Conservation (phyloP, 1,140 invertebrate genomes). For the Cheumatopsyche charites region DNA sequence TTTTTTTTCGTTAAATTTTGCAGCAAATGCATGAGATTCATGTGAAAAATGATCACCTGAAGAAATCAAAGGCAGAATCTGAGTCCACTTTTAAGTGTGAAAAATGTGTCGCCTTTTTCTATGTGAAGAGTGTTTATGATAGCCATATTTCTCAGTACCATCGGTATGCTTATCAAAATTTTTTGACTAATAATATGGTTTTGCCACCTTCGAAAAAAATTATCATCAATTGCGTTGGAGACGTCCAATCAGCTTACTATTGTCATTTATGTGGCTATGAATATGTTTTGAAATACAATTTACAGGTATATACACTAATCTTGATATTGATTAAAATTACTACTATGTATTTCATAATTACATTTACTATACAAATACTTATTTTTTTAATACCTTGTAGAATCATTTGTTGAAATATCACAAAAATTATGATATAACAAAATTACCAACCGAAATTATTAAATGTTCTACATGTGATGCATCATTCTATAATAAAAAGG, state of each 20-base stretch:
- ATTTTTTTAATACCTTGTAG: slow-evolving; percentile 48
- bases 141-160: slow-evolving; percentile 71
- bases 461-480: slow-evolving; percentile 71
- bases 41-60: slow-evolving; percentile 55
- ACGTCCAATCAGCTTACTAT: slow-evolving; percentile 67
- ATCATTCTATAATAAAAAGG: slow-evolving; percentile 69
- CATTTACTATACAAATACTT: no score
- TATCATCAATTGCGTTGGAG: slow-evolving; percentile 63
- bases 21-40: slow-evolving; percentile 68
- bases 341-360: no score
- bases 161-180: slow-evolving; percentile 57
- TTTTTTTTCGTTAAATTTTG: slow-evolving; percentile 47
- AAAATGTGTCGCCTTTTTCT: slow-evolving; percentile 66
- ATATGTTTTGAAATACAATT: slow-evolving; percentile 72
- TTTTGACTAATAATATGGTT: slow-evolving; percentile 61
- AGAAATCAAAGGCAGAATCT: slow-evolving; percentile 51
- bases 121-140: slow-evolving; percentile 64
- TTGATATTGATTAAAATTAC: background rate
- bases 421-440: slow-evolving; percentile 55
- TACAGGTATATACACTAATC: slow-evolving; percentile 58
- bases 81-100: slow-evolving; percentile 62
- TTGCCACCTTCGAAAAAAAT: slow-evolving; percentile 67
- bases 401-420: slow-evolving; percentile 49
- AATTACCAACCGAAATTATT: slow-evolving; percentile 62
- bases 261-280: slow-evolving; percentile 73